phyloP scores from a whole-genome alignment of 2,888 invertebrate genomes.

The Catocala sponsa region DNA sequence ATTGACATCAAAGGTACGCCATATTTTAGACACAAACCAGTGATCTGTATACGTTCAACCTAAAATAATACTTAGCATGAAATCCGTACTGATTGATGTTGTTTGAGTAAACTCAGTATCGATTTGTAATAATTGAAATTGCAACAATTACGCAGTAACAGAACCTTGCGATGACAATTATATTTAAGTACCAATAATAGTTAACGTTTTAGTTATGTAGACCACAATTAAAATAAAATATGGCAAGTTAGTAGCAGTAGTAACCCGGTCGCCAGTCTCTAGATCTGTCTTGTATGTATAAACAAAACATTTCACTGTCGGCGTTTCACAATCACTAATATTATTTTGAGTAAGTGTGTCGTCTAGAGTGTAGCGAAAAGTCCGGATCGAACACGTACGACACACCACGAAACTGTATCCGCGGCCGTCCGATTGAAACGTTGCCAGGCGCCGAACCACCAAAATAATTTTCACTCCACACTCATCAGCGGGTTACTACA shows the following conservation, averaged over 20 bases:
- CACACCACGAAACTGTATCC: conserved; percentile 61
- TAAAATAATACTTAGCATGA: no score
- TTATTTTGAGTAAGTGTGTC: conserved; percentile 72
- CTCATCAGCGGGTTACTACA: conserved; percentile 63
- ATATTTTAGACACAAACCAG: no score
- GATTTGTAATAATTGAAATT: conserved; percentile 39
- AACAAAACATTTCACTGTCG: conserved; percentile 53
- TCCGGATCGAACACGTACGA: conserved; percentile 67
- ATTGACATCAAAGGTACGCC: no score
- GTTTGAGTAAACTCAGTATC: conserved; percentile 21
- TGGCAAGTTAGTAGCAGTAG: conserved; percentile 32
- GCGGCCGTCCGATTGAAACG: conserved; percentile 71
- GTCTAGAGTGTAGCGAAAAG: conserved; percentile 54
- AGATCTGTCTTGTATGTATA: conserved; percentile 44
- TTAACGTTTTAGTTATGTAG: conserved; percentile 25
- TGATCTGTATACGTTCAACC: no score
- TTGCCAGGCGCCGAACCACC: conserved; percentile 80
- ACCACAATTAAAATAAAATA: conserved; percentile 28
- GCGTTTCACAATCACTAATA: conserved; percentile 65
- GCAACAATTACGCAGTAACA: conserved; percentile 21
- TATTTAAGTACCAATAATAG: conserved; percentile 19
- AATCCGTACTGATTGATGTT: no score
- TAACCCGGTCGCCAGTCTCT: conserved; percentile 5
- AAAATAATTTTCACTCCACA: conserved; percentile 80
- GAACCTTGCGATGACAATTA: conserved; percentile 34